These are phyloP conservation scores for Dicyrtomina minuta DNA, from an alignment of 2,888 invertebrate species.

Conservation along the genomic window DNA sequence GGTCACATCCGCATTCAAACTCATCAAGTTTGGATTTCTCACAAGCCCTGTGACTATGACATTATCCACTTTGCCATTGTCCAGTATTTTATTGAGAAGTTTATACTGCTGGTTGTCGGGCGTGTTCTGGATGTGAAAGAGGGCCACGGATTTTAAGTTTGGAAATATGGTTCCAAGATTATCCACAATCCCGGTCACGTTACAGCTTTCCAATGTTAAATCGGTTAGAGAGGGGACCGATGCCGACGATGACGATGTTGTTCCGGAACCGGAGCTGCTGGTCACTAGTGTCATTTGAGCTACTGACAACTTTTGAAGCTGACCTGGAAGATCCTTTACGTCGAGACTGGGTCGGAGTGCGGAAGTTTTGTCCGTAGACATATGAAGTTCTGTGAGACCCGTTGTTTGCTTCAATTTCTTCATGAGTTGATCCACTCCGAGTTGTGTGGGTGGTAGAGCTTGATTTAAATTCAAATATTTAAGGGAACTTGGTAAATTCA, in stretches of 20 bases:
- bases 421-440: neutral
- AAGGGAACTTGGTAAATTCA: neutral
- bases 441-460: slow-evolving; percentile 17
- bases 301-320: slow-evolving; percentile 19
- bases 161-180: neutral
- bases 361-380: slow-evolving; percentile 11
- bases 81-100: neutral
- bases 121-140: slow-evolving; percentile 2
- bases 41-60: slow-evolving; percentile 7
- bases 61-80: neutral
- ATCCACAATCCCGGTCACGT: slow-evolving; percentile 5
- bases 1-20: too few species aligned
- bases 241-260: neutral
- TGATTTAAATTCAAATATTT: slow-evolving; percentile 28
- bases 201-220: slow-evolving; percentile 19
- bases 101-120: neutral
- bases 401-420: slow-evolving; percentile 7
- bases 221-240: slow-evolving; percentile 8
- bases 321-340: slow-evolving; percentile 7
- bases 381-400: slow-evolving; percentile 9
- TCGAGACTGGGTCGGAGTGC: slow-evolving; percentile 5
- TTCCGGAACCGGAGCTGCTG: too few species aligned
- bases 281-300: slow-evolving; percentile 18
- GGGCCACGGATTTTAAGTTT: slow-evolving; percentile 2
- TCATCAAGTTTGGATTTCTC: too few species aligned